Evolutionary conservation across 1,140 invertebrate species (phyloP).

Genomic region (Metopolophium dirhodum): DNA sequence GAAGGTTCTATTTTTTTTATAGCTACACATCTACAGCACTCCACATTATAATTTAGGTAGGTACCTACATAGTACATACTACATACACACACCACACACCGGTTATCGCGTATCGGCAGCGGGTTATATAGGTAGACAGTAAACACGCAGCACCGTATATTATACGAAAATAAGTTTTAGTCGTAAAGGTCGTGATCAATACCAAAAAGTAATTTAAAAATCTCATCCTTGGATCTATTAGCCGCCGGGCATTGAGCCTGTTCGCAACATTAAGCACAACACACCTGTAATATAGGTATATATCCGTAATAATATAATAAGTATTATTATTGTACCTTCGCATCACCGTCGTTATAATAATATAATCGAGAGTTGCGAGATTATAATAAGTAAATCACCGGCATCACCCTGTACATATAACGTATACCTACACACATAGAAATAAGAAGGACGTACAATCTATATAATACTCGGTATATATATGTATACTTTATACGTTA

Average conservation of each 20-base stretch:
- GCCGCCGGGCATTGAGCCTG: neutral
- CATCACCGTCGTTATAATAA: neutral
- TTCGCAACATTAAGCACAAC: neutral
- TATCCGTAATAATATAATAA: neutral
- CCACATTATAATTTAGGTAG: neutral
- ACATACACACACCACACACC: neutral
- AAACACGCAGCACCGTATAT: neutral
- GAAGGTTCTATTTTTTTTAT: neutral
- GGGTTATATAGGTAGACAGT: neutral
- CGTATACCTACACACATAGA: neutral
- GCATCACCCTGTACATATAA: neutral
- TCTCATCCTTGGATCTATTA: neutral
- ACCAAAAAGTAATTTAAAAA: constrained; percentile 2
- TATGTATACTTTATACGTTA: too few species aligned
- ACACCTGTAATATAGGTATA: neutral
- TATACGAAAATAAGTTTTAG: neutral
- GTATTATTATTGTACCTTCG: neutral
- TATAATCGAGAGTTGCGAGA: neutral
- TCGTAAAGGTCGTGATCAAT: neutral
- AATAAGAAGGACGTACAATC: neutral
- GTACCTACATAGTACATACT: neutral
- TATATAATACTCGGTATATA: neutral
- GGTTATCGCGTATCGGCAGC: neutral
- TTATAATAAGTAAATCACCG: neutral
- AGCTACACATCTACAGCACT: neutral